Evolutionary conservation across 1,140 invertebrate genomes (phyloP), one percentile per base, ranked within the genome.

Genomic region (Diorhabda carinulata): DNA sequence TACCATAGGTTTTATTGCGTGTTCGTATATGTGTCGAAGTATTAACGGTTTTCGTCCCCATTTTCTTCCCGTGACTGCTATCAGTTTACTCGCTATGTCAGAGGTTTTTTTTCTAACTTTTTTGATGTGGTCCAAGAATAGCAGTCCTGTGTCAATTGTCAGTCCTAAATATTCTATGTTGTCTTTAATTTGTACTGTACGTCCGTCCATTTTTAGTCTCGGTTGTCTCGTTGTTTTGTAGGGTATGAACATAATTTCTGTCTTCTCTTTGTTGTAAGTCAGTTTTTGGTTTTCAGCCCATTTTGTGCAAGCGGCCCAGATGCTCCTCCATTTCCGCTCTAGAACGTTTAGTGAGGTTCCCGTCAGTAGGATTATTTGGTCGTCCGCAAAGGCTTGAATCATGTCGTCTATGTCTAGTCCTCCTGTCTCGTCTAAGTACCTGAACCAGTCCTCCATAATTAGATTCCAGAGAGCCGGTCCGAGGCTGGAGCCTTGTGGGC

Each of bases 401-500:
- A 40, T 45, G 40, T 62, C 56, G n/a, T 43, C 8, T 63, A 10
- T 45, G 10, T 45, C 41, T 5, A 41, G 64, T 41, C 4, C 44
- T 52, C 67, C 47, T 61, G 70, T 42, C 44, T 62, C 45, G n/a
- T 72, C 71, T 43, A 67, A 66, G 3, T 6, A 45, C 5, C 45
- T 45, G 40, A 70, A 70, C 71, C 68, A 73, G 8, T 63, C 67
- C 52, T 76, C 72, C 73, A 76, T 71, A 4, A 60, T 44, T 2
- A 75, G 25, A 7, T 74, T 57, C 70, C 74, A 76, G 6, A 74
- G 61, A 4, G 57, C 58, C 0, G 75, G 74, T 7, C 74, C 74
- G 5, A 77, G 62, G 9, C 72, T 65, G 4, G 66, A 70, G 1
- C 76, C 76, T 63, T 78, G 72, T 6, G 73, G 74, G 45, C 77